phyloP scores from a whole-genome alignment of 2,797 vertebrate species.

The Spinus olivaceus region DNA sequence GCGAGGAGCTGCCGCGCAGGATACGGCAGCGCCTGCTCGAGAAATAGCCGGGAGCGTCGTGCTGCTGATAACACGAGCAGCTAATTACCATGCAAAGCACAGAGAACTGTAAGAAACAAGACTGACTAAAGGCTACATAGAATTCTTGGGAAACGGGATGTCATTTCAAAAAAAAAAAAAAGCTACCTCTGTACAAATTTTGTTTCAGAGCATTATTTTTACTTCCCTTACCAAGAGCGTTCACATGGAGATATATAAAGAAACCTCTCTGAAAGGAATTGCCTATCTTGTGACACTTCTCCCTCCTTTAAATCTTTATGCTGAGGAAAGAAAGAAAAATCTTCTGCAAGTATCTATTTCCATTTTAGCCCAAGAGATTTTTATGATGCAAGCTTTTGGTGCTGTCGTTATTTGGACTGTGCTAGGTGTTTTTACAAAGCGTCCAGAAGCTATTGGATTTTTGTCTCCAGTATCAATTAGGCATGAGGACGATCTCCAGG shows the following conservation, averaged over 20 bases:
- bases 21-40: neutral
- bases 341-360: neutral
- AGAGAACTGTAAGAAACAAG: slow-evolving; percentile 41
- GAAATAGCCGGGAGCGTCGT: slow-evolving; percentile 59
- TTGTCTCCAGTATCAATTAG: neutral
- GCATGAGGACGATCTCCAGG: neutral
- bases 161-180: slow-evolving; percentile 1
- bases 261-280: neutral
- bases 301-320: neutral
- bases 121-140: slow-evolving; percentile 43
- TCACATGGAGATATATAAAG: neutral
- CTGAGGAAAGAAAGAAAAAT: neutral
- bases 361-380: neutral
- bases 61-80: slow-evolving; percentile 27
- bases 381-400: neutral
- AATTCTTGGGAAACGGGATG: slow-evolving; percentile 55
- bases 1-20: neutral
- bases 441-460: neutral
- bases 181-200: slow-evolving; percentile 19
- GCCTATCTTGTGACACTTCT: neutral
- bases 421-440: neutral
- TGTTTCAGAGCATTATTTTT: slow-evolving; percentile 49
- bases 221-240: neutral
- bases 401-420: neutral
- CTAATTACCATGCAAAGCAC: slow-evolving; percentile 75